Evolutionary conservation across 2,113 vertebrate genomes (phyloP), one percentile per base, ranked within the genome.

Genomic region (Pachyramphus minor): DNA sequence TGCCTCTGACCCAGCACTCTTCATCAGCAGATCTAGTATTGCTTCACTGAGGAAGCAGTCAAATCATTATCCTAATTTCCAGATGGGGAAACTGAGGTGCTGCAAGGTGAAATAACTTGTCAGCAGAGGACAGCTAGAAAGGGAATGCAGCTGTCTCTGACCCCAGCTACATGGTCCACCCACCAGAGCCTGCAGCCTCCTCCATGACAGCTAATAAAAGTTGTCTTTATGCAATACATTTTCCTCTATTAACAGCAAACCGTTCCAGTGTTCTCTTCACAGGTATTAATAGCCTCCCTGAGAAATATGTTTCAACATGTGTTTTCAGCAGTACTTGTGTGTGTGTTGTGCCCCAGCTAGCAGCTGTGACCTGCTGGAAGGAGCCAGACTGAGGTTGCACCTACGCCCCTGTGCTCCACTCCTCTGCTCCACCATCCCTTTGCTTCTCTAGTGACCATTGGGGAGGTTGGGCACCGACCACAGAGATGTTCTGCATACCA

Each of bases 221-320:
- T 24, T 14, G 31, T 55, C 74, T 84, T 83, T 87, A 62, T 42
- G 28, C 80, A 83, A 58, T 44, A 52, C 77, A 66, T 74, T 96
- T 95, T 96, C 76, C 95, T 69, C 78, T 87, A 79, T 73, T 69
- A 95, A 73, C 93, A 97, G 91, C 27, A 82, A 97, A 90, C 72
- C 89, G 83, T 85, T 63, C 10, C 55, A 83, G 87, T 90, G 67
- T 95, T 96, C 97, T 95, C 95, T 96, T 97, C 90, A 30, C 92
- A 83, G 79, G 93, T 87, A 74, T 86, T 87, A 92, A 93, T 31
- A 97, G 74, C 92, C 63, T 92, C 64, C 82, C 80, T 21, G 83
- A 95, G 90, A 98, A 98, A 98, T 96, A 94, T 33, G 93, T 90
- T 85, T 67, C 94, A 81, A 95, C 94, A 35, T 33, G 95, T 89